A percentile compares a stretch with the other conserved stretches of the same genome.
Evolutionary conservation across 2,888 invertebrate species (phyloP).

Genomic region (Apamea sordens): DNA sequence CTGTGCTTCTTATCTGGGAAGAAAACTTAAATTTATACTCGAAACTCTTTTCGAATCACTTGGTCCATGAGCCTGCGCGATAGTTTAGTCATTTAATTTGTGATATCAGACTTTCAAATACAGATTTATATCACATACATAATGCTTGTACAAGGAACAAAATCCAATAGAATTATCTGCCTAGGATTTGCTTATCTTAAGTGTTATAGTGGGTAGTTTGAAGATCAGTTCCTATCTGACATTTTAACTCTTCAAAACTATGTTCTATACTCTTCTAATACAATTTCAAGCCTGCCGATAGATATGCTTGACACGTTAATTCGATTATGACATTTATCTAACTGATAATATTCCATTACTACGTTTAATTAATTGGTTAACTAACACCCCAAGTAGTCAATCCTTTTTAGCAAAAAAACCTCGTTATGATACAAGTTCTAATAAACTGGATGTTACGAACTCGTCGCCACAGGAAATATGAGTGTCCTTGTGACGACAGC

Average conservation of each 20-base stretch:
- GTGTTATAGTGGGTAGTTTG: neutral
- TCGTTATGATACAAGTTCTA: conserved; percentile 22
- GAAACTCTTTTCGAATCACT: neutral
- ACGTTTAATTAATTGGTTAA: conserved; percentile 23
- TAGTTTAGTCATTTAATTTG: neutral
- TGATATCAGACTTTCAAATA: neutral
- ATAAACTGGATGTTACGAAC: conserved; percentile 37
- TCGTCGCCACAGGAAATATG: conserved; percentile 50
- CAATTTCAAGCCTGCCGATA: conserved; percentile 24
- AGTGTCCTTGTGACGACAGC: conserved; percentile 74
- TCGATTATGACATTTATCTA: conserved; percentile 47
- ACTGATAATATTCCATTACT: conserved; percentile 49
- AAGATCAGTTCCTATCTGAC: neutral
- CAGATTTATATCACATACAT: neutral
- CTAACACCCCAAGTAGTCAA: neutral
- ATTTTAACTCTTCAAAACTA: conserved; percentile 14
- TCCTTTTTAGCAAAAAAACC: conserved; percentile 13
- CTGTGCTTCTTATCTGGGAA: conserved; percentile 26
- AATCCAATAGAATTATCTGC: conserved; percentile 11
- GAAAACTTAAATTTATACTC: conserved; percentile 3
- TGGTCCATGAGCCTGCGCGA: neutral
- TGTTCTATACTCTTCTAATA: conserved; percentile 30
- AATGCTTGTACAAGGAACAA: neutral
- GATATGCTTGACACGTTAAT: conserved; percentile 33
- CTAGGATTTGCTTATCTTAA: conserved; percentile 18